Percentiles rank a stretch among this genome's conserved stretches.
These are phyloP conservation scores for Cephalopterus ornatus DNA, from an alignment of 2,113 vertebrate genomes.

Conservation along the genomic window DNA sequence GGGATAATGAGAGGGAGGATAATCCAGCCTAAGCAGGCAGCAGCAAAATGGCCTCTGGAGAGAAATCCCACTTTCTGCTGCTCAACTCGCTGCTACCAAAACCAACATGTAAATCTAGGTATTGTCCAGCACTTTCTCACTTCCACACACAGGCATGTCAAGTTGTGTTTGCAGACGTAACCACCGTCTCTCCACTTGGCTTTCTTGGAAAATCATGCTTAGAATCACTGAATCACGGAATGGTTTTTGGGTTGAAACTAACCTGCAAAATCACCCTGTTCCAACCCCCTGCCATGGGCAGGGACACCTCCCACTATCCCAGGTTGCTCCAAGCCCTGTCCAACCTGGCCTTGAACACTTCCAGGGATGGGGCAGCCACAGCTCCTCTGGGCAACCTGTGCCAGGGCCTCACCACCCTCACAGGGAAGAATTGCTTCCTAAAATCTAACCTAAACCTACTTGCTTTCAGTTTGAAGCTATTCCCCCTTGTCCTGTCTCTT, in stretches of 20 bases:
- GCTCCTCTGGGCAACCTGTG: background rate
- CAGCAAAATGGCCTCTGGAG: background rate
- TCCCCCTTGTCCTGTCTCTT: background rate
- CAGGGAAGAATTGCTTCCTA: background rate
- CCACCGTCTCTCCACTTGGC: too few relatives aligned
- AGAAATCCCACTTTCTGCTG: background rate
- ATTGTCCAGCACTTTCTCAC: background rate
- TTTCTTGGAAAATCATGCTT: background rate
- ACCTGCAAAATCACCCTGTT: background rate
- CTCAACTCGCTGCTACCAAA: background rate
- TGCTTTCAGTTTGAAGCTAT: background rate
- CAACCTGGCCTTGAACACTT: background rate
- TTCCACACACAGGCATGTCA: rapidly evolving
- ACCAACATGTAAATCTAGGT: background rate
- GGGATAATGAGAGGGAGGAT: background rate
- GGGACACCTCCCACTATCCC: background rate
- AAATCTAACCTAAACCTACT: background rate
- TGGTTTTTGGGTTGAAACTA: background rate
- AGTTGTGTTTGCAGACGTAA: background rate
- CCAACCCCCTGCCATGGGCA: background rate
- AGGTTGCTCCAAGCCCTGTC: background rate
- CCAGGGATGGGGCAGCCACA: background rate
- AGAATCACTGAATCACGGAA: background rate
- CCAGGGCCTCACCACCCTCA: background rate
- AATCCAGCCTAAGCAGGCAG: background rate